Evolutionary conservation across 2,113 vertebrate genomes (phyloP).

Genomic region (Xiphophorus maculatus): DNA sequence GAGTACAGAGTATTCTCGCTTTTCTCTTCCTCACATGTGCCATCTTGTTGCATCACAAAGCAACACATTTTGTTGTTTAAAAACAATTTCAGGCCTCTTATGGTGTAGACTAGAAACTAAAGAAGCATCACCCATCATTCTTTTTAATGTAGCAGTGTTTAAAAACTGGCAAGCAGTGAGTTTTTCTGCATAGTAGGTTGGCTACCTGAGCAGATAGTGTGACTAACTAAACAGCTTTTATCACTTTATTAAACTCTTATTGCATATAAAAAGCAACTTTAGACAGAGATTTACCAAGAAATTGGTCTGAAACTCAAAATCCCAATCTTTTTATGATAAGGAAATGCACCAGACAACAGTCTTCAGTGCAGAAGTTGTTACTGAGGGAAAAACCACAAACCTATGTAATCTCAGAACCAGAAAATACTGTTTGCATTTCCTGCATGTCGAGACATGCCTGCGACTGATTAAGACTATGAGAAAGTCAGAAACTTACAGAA

Average conservation of each 20-base stretch:
- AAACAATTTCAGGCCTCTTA: too few relatives aligned
- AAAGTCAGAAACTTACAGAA: not conserved
- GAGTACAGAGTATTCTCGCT: not conserved
- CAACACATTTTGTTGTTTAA: too few relatives aligned
- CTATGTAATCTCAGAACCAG: too few relatives aligned
- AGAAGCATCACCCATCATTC: too few relatives aligned
- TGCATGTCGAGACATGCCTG: not conserved
- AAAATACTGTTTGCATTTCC: not conserved
- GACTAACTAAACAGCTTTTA: not conserved
- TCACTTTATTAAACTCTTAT: not conserved
- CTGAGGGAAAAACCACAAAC: too few relatives aligned
- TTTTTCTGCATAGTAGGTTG: too few relatives aligned
- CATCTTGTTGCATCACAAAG: too few relatives aligned
- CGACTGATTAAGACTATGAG: not conserved
- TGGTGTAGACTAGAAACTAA: too few relatives aligned
- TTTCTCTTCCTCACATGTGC: too few relatives aligned
- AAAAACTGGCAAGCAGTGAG: too few relatives aligned
- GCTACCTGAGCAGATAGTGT: not conserved
- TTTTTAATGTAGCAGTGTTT: too few relatives aligned
- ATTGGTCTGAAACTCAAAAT: not conserved
- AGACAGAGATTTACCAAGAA: not conserved
- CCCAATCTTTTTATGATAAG: not conserved
- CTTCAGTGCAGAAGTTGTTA: too few relatives aligned
- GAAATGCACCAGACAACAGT: not conserved
- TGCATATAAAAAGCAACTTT: not conserved